A percentile compares a stretch with the other conserved stretches of the same genome.
Conservation (phyloP, 2,113 vertebrate genomes). For the Mormoops blainvillei region DNA sequence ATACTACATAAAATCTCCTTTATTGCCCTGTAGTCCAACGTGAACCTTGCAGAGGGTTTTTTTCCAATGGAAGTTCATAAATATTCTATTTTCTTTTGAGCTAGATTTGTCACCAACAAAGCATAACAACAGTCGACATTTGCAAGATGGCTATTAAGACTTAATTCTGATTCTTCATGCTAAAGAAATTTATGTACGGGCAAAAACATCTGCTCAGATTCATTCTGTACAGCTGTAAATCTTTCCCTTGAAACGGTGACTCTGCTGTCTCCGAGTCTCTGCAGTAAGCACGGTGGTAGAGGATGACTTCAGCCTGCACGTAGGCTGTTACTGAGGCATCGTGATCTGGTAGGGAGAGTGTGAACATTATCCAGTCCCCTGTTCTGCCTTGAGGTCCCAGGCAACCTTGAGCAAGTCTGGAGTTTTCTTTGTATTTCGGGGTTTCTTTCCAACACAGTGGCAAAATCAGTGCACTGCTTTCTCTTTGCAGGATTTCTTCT, state of each 20-base stretch:
- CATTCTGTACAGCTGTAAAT: conserved; percentile 51
- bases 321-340: background rate
- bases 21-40: background rate
- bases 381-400: background rate
- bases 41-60: background rate
- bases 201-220: conserved; percentile 27
- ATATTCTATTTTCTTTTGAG: conserved; percentile 53
- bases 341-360: background rate
- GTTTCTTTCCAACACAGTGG: background rate
- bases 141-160: conserved; percentile 20
- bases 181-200: conserved; percentile 41
- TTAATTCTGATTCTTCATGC: conserved; percentile 29
- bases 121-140: conserved; percentile 32
- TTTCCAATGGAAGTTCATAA: conserved; percentile 46
- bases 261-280: background rate
- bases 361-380: background rate
- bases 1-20: conserved; percentile 5
- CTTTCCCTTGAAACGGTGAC: conserved; percentile 11
- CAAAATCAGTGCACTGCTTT: background rate
- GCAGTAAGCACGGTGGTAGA: background rate
- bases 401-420: conserved; percentile 39
- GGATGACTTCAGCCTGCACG: conserved; percentile 2
- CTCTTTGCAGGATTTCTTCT: background rate
- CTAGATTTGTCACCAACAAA: conserved; percentile 38
- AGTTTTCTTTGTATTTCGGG: background rate